Conservation (phyloP, 2,797 vertebrate species). For the Myripristis murdjan region DNA sequence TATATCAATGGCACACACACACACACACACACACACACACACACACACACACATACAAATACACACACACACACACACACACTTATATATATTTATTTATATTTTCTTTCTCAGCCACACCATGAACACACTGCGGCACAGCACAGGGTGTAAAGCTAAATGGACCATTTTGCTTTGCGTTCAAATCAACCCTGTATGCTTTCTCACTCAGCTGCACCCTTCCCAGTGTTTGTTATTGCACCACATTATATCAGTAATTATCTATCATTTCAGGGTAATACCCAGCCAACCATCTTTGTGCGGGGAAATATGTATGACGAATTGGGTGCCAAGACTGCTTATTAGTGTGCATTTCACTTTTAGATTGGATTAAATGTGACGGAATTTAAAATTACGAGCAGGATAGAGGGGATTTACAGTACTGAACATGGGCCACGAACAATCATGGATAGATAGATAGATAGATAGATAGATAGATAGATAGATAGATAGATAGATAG, state of each 20-base stretch:
- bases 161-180: slow-evolving; percentile 51
- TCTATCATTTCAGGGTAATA: slow-evolving; percentile 69
- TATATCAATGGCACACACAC: too few relatives aligned
- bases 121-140: slow-evolving; percentile 46
- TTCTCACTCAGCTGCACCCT: slow-evolving; percentile 57
- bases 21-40: too few relatives aligned
- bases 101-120: slow-evolving; percentile 29
- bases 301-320: slow-evolving; percentile 70
- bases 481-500: slow-evolving; percentile 52
- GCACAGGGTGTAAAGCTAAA: slow-evolving; percentile 58
- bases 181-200: slow-evolving; percentile 54
- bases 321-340: slow-evolving; percentile 72
- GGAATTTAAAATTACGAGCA: slow-evolving; percentile 52
- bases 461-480: slow-evolving; percentile 42
- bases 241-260: slow-evolving; percentile 76
- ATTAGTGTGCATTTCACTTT: slow-evolving; percentile 71
- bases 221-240: slow-evolving; percentile 58
- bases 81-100: too few relatives aligned
- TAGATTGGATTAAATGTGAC: slow-evolving; percentile 70
- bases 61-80: too few relatives aligned
- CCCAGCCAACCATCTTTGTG: slow-evolving; percentile 63
- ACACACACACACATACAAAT: too few relatives aligned
- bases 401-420: slow-evolving; percentile 37
- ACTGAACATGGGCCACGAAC: slow-evolving; percentile 11
- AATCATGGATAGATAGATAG: slow-evolving; percentile 23